phyloP scores from a whole-genome alignment of 2,113 vertebrate genomes.

The Perccottus glenii region DNA sequence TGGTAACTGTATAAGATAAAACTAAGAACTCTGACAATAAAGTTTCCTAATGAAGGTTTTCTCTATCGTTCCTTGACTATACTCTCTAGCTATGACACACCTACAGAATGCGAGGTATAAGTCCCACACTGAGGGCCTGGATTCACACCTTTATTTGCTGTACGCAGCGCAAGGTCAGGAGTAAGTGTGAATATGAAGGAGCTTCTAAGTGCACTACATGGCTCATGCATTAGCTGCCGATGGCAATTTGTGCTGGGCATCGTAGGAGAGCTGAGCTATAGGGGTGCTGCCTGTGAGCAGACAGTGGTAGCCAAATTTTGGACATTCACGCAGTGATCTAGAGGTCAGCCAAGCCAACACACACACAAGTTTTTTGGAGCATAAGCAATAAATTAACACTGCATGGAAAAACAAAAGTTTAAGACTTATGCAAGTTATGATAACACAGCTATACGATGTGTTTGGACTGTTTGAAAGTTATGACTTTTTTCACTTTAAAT shows the following conservation, averaged over 20 bases:
- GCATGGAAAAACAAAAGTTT: no score
- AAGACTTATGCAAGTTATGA: no score
- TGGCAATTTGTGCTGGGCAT: neutral
- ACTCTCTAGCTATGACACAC: neutral
- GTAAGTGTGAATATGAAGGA: slow-evolving; percentile 20
- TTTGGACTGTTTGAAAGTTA: no score
- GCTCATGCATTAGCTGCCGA: slow-evolving; percentile 47
- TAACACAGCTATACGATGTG: no score
- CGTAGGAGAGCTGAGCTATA: slow-evolving; percentile 7
- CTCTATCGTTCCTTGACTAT: neutral
- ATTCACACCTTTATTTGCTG: slow-evolving; percentile 73
- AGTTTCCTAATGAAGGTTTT: no score
- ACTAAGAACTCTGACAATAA: neutral
- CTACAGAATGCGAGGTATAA: neutral
- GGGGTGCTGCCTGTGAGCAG: slow-evolving; percentile 22
- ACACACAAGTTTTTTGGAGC: neutral
- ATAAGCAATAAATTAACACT: neutral
- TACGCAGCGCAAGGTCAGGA: slow-evolving; percentile 52
- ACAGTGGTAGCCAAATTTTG: slow-evolving; percentile 23
- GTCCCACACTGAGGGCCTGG: neutral
- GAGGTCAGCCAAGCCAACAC: slow-evolving; percentile 8
- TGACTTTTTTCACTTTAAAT: neutral
- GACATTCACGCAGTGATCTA: neutral
- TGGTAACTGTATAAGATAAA: slow-evolving; percentile 63
- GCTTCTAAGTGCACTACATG: neutral